Percentiles rank a stretch among this genome's conserved stretches.
These are phyloP conservation scores for Hafferia zeledoni DNA, from an alignment of 2,797 vertebrate species.

Conservation along the genomic window DNA sequence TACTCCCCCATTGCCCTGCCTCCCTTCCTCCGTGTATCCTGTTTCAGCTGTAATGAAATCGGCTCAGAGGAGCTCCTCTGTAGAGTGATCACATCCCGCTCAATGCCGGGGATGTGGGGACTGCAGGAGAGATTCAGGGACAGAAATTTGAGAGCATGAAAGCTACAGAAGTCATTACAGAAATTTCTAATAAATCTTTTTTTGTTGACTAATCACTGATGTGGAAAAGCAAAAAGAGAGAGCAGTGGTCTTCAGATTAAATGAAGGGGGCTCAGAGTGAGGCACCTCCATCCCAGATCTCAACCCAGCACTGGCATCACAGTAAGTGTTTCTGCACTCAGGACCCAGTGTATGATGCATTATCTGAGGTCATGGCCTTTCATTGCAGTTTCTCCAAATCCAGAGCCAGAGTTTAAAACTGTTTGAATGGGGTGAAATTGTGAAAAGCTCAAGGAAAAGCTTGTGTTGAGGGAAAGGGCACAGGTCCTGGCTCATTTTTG, in stretches of 20 bases:
- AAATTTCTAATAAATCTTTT: background rate
- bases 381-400: background rate
- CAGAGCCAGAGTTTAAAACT: background rate
- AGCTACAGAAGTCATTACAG: background rate
- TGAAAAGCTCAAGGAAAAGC: background rate
- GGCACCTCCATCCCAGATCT: background rate
- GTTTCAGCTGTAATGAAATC: background rate
- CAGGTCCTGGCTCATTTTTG: background rate
- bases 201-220: background rate
- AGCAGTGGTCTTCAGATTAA: background rate
- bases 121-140: background rate
- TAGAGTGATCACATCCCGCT: background rate
- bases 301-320: background rate
- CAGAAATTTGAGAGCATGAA: background rate
- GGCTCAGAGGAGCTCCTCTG: background rate
- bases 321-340: background rate
- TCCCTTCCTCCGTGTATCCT: background rate
- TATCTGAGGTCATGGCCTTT: background rate
- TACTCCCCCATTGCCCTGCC: background rate
- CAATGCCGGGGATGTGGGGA: background rate
- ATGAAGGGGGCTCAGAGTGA: background rate
- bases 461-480: background rate
- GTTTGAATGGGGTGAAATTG: background rate
- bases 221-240: background rate
- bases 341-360: background rate